These are phyloP conservation scores for Bradypodion pumilum DNA, from an alignment of 2,797 vertebrate species.

Conservation along the genomic window DNA sequence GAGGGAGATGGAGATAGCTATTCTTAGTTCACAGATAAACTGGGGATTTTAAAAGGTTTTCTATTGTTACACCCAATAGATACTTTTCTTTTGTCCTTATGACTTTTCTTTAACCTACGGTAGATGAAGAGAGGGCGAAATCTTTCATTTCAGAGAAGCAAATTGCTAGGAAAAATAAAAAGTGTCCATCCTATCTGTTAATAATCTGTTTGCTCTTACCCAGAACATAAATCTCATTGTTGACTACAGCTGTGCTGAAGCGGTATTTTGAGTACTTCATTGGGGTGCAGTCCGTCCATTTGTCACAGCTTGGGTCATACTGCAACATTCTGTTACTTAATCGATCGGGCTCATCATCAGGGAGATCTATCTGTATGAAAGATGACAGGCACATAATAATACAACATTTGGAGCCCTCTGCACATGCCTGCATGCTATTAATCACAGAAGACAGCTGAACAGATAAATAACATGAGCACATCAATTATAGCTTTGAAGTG, in stretches of 20 bases:
- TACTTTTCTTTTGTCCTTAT: background rate
- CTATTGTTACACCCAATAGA: background rate
- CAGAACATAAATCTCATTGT: slow-evolving; percentile 91
- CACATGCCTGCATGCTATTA: slow-evolving; percentile 52
- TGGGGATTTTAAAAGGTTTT: background rate
- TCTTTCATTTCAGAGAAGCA: slow-evolving; percentile 55
- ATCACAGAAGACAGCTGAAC: slow-evolving; percentile 62
- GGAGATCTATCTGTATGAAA: slow-evolving; percentile 81
- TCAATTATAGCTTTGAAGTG: slow-evolving; percentile 60
- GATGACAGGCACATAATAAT: slow-evolving; percentile 69
- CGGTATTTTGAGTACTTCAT: slow-evolving; percentile 97
- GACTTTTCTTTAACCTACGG: slow-evolving; percentile 29
- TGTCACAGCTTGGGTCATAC: slow-evolving; percentile 89
- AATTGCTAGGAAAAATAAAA: slow-evolving; percentile 58
- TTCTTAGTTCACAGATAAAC: slow-evolving; percentile 10
- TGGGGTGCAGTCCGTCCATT: slow-evolving; percentile 85
- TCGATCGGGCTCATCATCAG: slow-evolving; percentile 94
- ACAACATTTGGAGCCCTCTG: slow-evolving; percentile 59
- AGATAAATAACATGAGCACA: slow-evolving; percentile 71
- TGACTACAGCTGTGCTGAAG: slow-evolving; percentile 87
- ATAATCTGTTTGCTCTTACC: slow-evolving; percentile 81
- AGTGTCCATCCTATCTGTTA: slow-evolving; percentile 54
- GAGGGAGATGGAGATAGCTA: background rate
- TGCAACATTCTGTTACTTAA: slow-evolving; percentile 90
- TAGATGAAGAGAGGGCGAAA: slow-evolving; percentile 31